These are phyloP conservation scores for Clarias laeviceps DNA, from an alignment of 2,797 vertebrate genomes.

Conservation along the genomic window DNA sequence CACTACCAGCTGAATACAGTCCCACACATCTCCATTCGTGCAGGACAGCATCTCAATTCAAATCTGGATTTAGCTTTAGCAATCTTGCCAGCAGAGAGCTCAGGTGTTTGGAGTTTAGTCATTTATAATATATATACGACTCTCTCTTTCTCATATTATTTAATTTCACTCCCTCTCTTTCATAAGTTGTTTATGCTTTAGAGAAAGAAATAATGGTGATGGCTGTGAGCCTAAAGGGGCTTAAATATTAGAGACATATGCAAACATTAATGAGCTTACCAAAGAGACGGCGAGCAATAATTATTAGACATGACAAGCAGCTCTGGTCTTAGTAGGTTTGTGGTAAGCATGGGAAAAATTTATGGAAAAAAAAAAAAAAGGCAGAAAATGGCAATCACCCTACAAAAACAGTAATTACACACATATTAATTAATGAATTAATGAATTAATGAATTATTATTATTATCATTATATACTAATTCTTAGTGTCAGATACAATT, in stretches of 20 bases:
- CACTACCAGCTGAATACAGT: slow-evolving; percentile 76
- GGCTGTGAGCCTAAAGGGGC: slow-evolving; percentile 65
- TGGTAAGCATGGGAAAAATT: slow-evolving; percentile 38
- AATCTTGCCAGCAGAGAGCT: slow-evolving; percentile 61
- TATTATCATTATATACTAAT: too few relatives aligned
- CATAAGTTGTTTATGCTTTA: slow-evolving; percentile 28
- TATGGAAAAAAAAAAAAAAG: slow-evolving; percentile 60
- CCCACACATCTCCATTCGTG: slow-evolving; percentile 74
- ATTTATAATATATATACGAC: slow-evolving; percentile 63
- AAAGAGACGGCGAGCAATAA: slow-evolving; percentile 75
- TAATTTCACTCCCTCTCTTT: slow-evolving; percentile 19
- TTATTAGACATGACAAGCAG: slow-evolving; percentile 82
- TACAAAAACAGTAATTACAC: too few relatives aligned
- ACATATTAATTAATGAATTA: too few relatives aligned
- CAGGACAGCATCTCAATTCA: slow-evolving; percentile 68
- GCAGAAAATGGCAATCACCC: too few relatives aligned
- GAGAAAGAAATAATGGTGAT: slow-evolving; percentile 53
- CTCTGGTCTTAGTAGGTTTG: slow-evolving; percentile 76
- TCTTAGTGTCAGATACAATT: too few relatives aligned
- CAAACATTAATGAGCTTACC: slow-evolving; percentile 84
- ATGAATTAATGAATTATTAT: too few relatives aligned
- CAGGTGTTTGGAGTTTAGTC: slow-evolving; percentile 66
- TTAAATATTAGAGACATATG: slow-evolving; percentile 81
- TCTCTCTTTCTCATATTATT: slow-evolving; percentile 50
- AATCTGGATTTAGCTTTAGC: slow-evolving; percentile 63